A percentile compares a stretch with the other conserved stretches of the same genome.
Conservation (phyloP, 2,888 invertebrate genomes). For the Penaeus monodon region DNA sequence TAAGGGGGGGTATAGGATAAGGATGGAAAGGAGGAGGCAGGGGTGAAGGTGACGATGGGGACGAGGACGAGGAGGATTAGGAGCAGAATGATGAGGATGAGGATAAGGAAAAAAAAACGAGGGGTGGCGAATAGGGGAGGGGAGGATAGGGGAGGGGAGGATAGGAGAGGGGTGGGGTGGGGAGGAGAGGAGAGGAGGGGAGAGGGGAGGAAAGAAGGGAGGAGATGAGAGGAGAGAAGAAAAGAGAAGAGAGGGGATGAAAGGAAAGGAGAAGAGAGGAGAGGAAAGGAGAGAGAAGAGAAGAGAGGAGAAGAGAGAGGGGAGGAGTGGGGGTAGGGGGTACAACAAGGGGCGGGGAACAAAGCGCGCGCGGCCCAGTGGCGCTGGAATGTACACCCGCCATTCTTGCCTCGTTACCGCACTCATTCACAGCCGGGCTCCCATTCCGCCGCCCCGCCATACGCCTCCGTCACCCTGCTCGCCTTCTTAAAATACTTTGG, state of each 20-base stretch:
- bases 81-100: no score
- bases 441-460: conserved; percentile 5
- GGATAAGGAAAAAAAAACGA: no score
- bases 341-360: conserved; percentile 11
- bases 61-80: no score
- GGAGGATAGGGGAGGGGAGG: not conserved
- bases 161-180: not conserved
- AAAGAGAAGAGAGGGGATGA: not conserved
- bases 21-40: no score
- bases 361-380: conserved; percentile 1
- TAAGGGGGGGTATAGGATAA: no score
- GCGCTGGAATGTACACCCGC: conserved; percentile 55
- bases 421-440: conserved; percentile 46
- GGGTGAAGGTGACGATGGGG: no score
- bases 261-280: not conserved
- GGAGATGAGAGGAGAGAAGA: not conserved
- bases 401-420: conserved; percentile 60
- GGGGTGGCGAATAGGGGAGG: no score
- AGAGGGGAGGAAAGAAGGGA: no score
- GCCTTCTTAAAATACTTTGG: not conserved
- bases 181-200: no score
- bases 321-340: not conserved
- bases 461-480: not conserved
- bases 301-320: not conserved
- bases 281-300: not conserved